Base-by-base conservation (phyloP, 2,888 invertebrate species). In the Dicranocentrus wangi region DNA sequence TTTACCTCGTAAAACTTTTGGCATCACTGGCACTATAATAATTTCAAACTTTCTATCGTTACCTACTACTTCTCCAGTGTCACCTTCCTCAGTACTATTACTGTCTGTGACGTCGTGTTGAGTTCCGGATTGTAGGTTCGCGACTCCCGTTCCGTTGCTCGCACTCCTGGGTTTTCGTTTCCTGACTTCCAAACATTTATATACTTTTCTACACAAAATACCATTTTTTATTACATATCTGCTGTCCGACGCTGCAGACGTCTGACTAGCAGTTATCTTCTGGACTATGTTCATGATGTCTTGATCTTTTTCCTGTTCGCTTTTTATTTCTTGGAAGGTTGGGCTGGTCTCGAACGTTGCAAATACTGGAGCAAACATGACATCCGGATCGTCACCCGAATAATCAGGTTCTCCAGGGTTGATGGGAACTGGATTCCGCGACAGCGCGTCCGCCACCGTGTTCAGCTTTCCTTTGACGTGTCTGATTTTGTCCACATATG, bases 1-100 rank as follows among this genome's bases (percentile, higher is more conserved):
- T 66, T 80, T 68, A 1, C 2, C 5, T 8, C 43, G 28, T 23
- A 84, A 39, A 1, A n/a, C 17, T 13, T 66, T 43, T 2, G 85
- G 85, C n/a, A 85, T 17, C 0, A 84, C 78, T 8, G 82, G 79
- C 23, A 83, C 78, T 19, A 70, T 27, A 8, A 73, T n/a, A 15
- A 47, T 23, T 32, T 32, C 32, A 32, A 32, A 32, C 32, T 32
- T 10, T 32, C 10, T 32, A 3, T 13, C 13, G 21, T 58, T 58
- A 19, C 23, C 19, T 19, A 19, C 2, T 13, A 25, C 28, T 25
- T 13, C 17, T 32, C 27, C 27, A 23, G 61, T 13, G 27, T 39
- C 5, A 1, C 32, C 8, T 1, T 32, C 17, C 32, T 13, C 10
- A 17, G 61, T 27, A 32, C n/a, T 13, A 10, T 63, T n/a, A 32